Percentiles rank a stretch among this genome's conserved stretches.
Conservation (phyloP, 1,140 invertebrate genomes). For the Drosophila azteca region DNA sequence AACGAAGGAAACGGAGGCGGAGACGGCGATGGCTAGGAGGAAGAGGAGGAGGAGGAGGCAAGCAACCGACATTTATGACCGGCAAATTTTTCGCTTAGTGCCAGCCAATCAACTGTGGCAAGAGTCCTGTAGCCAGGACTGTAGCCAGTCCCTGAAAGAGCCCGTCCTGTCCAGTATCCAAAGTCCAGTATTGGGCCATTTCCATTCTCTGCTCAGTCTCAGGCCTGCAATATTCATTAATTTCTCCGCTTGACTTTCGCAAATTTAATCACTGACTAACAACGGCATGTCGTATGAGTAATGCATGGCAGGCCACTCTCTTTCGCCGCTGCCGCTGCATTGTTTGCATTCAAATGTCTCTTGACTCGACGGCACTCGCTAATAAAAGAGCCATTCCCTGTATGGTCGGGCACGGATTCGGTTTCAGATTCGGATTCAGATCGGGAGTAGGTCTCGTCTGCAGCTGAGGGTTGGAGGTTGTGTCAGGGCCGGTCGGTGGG, state of each 20-base stretch:
- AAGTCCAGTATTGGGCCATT: background rate
- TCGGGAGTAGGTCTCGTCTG: no score
- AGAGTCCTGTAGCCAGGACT: conserved; percentile 23
- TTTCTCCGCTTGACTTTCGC: conserved; percentile 9
- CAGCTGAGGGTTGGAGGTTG: background rate
- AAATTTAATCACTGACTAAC: conserved; percentile 47
- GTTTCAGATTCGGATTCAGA: no score
- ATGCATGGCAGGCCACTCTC: conserved; percentile 34
- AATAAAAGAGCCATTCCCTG: conserved; percentile 34
- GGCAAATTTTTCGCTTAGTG: conserved; percentile 71
- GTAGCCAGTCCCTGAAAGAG: conserved; percentile 1
- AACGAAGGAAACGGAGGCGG: background rate
- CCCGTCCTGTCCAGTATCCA: background rate
- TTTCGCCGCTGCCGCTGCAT: background rate
- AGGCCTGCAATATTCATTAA: background rate
- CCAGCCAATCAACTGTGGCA: conserved; percentile 71
- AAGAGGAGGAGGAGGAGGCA: background rate
- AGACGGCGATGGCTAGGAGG: background rate
- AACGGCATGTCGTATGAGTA: conserved; percentile 54
- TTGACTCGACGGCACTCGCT: conserved; percentile 10
- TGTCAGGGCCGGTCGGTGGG: background rate
- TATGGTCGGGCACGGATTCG: background rate
- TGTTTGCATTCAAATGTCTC: conserved; percentile 29
- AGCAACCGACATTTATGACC: conserved; percentile 64
- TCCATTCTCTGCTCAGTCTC: background rate